Percentiles rank a stretch among this genome's conserved stretches.
Evolutionary conservation across 2,797 vertebrate genomes (phyloP).

Genomic region (Pipistrellus pygmaeus): DNA sequence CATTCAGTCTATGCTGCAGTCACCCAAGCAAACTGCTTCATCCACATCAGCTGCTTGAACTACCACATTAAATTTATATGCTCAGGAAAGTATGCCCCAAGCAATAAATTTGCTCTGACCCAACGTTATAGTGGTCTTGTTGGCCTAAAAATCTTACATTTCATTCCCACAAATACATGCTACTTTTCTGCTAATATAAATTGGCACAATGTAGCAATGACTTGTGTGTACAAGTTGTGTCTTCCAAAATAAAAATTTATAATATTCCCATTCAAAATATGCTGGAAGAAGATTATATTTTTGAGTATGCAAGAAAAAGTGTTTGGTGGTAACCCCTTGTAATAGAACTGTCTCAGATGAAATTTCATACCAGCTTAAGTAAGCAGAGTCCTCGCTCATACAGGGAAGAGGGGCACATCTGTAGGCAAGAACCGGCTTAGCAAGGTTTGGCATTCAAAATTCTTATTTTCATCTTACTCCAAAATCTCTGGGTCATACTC

Average conservation of each 20-base stretch:
- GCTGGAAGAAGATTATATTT: neutral
- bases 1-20: neutral
- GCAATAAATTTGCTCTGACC: neutral
- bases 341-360: neutral
- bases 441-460: neutral
- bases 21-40: neutral
- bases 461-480: neutral
- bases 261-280: neutral
- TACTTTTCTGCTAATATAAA: neutral
- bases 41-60: neutral
- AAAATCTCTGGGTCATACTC: neutral
- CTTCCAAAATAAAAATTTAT: neutral
- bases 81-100: neutral
- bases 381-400: neutral
- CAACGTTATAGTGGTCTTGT: neutral
- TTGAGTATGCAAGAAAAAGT: neutral
- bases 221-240: neutral
- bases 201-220: neutral
- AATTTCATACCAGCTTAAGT: neutral
- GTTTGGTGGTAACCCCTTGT: neutral
- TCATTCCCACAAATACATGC: neutral
- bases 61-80: neutral
- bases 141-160: neutral
- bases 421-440: neutral
- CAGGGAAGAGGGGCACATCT: fast-evolving